A percentile compares a stretch with the other conserved stretches of the same genome.
These are phyloP conservation scores for Gasteruption jaculator DNA, from an alignment of 2,888 invertebrate genomes.

Conservation along the genomic window DNA sequence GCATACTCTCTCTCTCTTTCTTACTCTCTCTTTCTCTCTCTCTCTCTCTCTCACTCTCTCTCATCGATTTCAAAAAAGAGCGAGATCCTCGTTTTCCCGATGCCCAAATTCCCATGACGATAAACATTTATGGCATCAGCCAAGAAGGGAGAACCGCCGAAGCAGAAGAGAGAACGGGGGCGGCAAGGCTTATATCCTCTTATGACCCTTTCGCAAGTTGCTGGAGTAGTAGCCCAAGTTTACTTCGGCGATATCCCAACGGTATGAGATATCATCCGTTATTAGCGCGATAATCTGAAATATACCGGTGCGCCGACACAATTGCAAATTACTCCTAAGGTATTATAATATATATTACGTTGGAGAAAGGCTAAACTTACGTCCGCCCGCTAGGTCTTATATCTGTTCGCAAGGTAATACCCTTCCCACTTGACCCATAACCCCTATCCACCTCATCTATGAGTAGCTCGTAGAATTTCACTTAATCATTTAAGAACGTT, in stretches of 20 bases:
- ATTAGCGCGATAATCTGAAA: slow-evolving; percentile 42
- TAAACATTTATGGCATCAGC: slow-evolving; percentile 27
- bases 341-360: no score
- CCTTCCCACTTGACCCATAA: no score
- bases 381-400: no score
- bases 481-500: no score
- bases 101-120: slow-evolving; percentile 30
- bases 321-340: slow-evolving; percentile 35
- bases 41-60: background rate
- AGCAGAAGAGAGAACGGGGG: no score
- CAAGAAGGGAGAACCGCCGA: slow-evolving; percentile 9
- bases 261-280: slow-evolving; percentile 42
- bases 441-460: no score
- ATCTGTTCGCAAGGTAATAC: no score
- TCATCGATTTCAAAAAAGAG: background rate
- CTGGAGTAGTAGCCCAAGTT: slow-evolving; percentile 36
- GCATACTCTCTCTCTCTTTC: background rate
- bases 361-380: no score
- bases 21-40: background rate
- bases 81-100: background rate
- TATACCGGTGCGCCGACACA: slow-evolving; percentile 33
- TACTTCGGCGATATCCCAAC: slow-evolving; percentile 34
- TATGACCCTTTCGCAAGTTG: slow-evolving; percentile 31
- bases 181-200: slow-evolving; percentile 25
- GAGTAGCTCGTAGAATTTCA: no score